Conservation (phyloP, 2,113 vertebrate genomes). For the Pogona vitticeps region DNA sequence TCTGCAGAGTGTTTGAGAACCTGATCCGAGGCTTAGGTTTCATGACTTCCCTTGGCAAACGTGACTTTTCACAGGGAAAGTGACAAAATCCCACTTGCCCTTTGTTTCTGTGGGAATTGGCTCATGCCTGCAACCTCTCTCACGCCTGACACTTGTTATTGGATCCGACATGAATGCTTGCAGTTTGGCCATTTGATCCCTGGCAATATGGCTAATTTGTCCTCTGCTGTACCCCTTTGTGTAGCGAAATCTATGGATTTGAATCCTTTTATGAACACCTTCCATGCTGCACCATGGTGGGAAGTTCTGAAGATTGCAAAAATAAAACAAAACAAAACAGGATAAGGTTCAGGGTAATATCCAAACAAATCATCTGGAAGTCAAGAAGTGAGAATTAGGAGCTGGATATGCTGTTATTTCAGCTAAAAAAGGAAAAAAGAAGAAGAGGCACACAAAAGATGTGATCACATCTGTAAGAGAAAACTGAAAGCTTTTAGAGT, state of each 20-base stretch:
- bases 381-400: neutral
- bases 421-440: neutral
- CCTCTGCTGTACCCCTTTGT: slow-evolving; percentile 23
- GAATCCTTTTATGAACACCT: slow-evolving; percentile 5
- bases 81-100: slow-evolving; percentile 56
- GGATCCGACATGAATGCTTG: slow-evolving; percentile 56
- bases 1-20: slow-evolving; percentile 61
- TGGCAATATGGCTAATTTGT: slow-evolving; percentile 54
- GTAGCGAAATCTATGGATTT: slow-evolving; percentile 44
- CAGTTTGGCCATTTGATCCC: slow-evolving; percentile 21
- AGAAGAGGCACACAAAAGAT: neutral
- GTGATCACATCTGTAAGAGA: neutral
- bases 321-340: neutral
- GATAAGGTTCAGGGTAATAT: neutral
- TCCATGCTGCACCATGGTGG: neutral
- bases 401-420: neutral
- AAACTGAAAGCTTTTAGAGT: neutral
- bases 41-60: slow-evolving; percentile 68
- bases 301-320: neutral
- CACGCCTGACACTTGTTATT: slow-evolving; percentile 63
- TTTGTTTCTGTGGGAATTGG: slow-evolving; percentile 64
- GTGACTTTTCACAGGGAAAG: slow-evolving; percentile 75
- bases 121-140: slow-evolving; percentile 50
- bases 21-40: slow-evolving; percentile 63
- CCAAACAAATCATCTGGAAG: neutral